A percentile compares a stretch with the other conserved stretches of the same genome.
These are phyloP conservation scores for Ceraclea dissimilis DNA, from an alignment of 2,888 invertebrate genomes.

Conservation along the genomic window DNA sequence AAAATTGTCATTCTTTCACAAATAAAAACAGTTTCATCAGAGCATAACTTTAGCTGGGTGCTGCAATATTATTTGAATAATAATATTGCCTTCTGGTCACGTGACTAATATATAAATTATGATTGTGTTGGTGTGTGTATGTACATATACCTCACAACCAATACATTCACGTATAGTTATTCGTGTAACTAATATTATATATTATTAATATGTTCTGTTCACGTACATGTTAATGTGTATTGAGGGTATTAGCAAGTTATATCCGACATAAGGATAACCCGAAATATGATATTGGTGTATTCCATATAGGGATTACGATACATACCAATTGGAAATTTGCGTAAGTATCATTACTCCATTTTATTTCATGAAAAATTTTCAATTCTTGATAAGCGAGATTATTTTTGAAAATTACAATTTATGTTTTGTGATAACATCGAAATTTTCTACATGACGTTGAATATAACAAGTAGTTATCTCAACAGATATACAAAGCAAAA, in stretches of 20 bases:
- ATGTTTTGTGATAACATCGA: too few species aligned
- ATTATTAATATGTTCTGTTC: too few species aligned
- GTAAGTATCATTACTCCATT: slow-evolving; percentile 9
- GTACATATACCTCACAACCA: neutral
- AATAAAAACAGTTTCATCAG: too few species aligned
- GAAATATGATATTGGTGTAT: slow-evolving; percentile 16
- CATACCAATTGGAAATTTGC: slow-evolving; percentile 10
- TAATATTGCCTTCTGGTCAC: slow-evolving; percentile 22
- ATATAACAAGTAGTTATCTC: too few species aligned
- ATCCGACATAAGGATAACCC: slow-evolving; percentile 12
- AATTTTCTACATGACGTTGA: too few species aligned
- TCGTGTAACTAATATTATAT: neutral
- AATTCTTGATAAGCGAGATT: too few species aligned
- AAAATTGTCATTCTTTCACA: too few species aligned
- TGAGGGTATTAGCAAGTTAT: slow-evolving; percentile 5
- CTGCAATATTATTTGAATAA: too few species aligned
- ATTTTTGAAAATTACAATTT: too few species aligned
- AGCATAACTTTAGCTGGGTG: too few species aligned
- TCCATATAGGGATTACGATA: slow-evolving; percentile 15
- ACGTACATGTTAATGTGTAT: neutral
- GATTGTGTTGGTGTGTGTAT: slow-evolving; percentile 10
- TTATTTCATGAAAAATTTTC: neutral
- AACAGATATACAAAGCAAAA: too few species aligned
- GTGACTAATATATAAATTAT: slow-evolving; percentile 24
- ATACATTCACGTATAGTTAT: neutral